phyloP scores from a whole-genome alignment of 2,797 vertebrate species.

The Acridotheres tristis region DNA sequence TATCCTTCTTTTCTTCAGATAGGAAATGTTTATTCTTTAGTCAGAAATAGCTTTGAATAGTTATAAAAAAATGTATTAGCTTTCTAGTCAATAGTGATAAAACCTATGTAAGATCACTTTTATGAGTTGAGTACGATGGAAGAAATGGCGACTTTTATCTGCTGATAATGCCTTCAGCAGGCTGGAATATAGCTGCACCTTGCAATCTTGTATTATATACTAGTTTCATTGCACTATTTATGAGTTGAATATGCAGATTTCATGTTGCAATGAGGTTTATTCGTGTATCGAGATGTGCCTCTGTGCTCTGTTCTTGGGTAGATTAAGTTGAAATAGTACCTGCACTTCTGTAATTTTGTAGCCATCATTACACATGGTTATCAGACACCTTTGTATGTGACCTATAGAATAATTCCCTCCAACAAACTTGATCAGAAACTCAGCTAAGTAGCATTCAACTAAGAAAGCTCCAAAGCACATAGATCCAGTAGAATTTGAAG shows the following conservation, averaged over 20 bases:
- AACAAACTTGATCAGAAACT: neutral
- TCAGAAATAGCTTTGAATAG: neutral
- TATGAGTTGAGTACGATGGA: neutral
- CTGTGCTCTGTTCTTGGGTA: neutral
- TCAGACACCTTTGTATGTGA: neutral
- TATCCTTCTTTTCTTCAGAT: neutral
- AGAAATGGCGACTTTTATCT: neutral
- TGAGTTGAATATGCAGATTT: slow-evolving; percentile 1
- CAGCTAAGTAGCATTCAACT: neutral
- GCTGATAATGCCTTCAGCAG: neutral
- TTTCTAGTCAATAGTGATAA: neutral
- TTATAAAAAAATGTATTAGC: neutral
- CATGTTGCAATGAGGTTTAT: neutral
- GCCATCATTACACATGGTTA: neutral
- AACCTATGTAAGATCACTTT: neutral
- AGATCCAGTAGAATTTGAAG: neutral
- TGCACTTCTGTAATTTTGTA: neutral
- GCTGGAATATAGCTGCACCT: neutral
- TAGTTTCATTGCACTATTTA: slow-evolving; percentile 1
- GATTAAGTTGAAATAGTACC: neutral
- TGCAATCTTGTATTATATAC: neutral
- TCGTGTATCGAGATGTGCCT: neutral
- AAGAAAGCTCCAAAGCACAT: neutral
- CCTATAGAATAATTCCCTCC: neutral
- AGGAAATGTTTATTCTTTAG: neutral